These are phyloP conservation scores for Agonopterix subpropinquella DNA, from an alignment of 2,888 invertebrate genomes.

Conservation along the genomic window DNA sequence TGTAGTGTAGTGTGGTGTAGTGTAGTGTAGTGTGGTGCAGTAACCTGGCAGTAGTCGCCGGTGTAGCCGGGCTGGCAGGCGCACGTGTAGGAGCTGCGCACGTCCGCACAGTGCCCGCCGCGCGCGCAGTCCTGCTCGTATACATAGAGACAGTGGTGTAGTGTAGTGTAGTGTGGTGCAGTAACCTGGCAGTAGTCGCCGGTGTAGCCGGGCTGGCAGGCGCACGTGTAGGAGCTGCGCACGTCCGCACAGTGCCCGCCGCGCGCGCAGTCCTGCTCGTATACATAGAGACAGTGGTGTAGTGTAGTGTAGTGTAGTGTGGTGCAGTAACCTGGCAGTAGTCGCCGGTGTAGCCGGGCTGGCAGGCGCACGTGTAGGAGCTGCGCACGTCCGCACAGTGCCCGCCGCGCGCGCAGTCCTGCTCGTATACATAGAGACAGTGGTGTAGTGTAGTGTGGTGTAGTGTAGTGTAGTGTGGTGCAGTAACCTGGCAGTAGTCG, in stretches of 20 bases:
- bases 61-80: constrained; percentile 86
- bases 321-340: constrained; percentile 77
- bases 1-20: constrained; percentile 23
- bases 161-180: constrained; percentile 23
- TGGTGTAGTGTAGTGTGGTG: constrained; percentile 25
- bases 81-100: constrained; percentile 81
- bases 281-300: too few species aligned
- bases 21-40: constrained; percentile 22
- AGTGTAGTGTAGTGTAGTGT: constrained; percentile 29
- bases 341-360: constrained; percentile 85
- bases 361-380: constrained; percentile 87
- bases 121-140: constrained; percentile 84
- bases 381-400: constrained; percentile 62
- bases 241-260: constrained; percentile 67
- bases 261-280: constrained; percentile 83
- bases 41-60: constrained; percentile 83
- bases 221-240: constrained; percentile 81
- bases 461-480: constrained; percentile 22
- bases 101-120: constrained; percentile 66
- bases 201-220: constrained; percentile 85
- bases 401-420: constrained; percentile 81
- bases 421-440: too few species aligned
- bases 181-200: constrained; percentile 84
- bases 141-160: too few species aligned
- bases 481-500: constrained; percentile 80